Evolutionary conservation across 23 tunicate genomes (phyloP), one percentile per base, ranked within the genome.

Genomic region (Phallusia fumigata): DNA sequence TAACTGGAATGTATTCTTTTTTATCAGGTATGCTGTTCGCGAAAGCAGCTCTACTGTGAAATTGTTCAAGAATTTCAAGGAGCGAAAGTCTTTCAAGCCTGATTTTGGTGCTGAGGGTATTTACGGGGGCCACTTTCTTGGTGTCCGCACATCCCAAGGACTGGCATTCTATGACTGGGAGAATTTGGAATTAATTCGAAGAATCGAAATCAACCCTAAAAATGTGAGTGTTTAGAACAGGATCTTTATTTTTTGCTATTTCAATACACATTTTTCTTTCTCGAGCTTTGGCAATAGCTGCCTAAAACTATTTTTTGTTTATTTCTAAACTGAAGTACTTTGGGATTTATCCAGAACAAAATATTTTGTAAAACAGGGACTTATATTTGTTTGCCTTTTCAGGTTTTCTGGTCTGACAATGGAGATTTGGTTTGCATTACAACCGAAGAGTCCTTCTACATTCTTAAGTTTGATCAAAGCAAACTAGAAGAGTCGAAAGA

Each of bases 81-180:
- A 95, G 30, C 52, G 76, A 33, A 89, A 91, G 74, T 84, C 99
- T 18, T 91, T 96, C 80, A 96, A 96, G 69, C 99, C 99, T 30
- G 99, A 96, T 65, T 96, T 96, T 74, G 99, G 99, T n/a, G 96
- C 97, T 31, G 96, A 96, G 53, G 92, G 87, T 10, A 91, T 96
- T 35, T 96, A 26, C 76, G 96, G 93, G 19, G 99, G 99, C 24
- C 87, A 88, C 52, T 75, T 96, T 31, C 88, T 96, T 44, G 99
- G 99, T 32, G 97, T 96, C 36, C 74, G 81, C 52, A 91, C 96
- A 3, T 74, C 83, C 18, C 96, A 96, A 72, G 95, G 96, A 24
- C 88, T 96, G 18, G 99, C 99, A 30, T 96, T 96, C 75, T 96
- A 96, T 72, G 82, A 79, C 83, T 96, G 99, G 99, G 99, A 96